A percentile compares a stretch with the other conserved stretches of the same genome.
phyloP scores from a whole-genome alignment of 2,113 vertebrate genomes.

The Butastur rufipennis region DNA sequence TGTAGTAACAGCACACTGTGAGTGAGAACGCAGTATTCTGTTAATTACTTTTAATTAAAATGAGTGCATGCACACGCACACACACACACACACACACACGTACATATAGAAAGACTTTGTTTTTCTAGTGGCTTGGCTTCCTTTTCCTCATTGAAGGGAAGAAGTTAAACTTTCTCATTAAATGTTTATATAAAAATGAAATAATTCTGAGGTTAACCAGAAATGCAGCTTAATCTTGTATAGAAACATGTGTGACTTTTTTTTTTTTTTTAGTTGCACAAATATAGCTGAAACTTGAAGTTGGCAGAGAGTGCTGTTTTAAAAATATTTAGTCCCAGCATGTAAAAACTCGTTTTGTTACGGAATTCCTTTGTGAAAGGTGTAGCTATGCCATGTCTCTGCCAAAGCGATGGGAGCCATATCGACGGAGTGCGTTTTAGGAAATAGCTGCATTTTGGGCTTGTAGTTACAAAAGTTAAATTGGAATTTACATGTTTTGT shows the following conservation, averaged over 20 bases:
- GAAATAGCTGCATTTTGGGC: constrained; percentile 24
- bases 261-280: constrained; percentile 38
- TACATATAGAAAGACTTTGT: neutral
- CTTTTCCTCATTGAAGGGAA: constrained; percentile 53
- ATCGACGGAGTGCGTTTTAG: constrained; percentile 20
- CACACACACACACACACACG: neutral
- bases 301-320: constrained; percentile 59
- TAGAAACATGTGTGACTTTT: neutral
- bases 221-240: constrained; percentile 57
- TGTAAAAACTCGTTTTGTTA: constrained; percentile 73
- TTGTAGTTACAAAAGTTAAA: constrained; percentile 51
- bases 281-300: constrained; percentile 66
- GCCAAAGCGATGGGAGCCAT: constrained; percentile 60
- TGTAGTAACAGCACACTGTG: neutral
- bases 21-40: constrained; percentile 24
- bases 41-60: constrained; percentile 65
- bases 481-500: constrained; percentile 47
- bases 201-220: constrained; percentile 66
- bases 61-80: neutral
- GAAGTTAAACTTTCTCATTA: constrained; percentile 61
- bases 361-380: constrained; percentile 70
- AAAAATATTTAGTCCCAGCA: constrained; percentile 71
- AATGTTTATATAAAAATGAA: constrained; percentile 61
- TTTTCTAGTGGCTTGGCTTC: constrained; percentile 52
- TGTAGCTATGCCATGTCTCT: constrained; percentile 55